Evolutionary conservation across 2,888 invertebrate genomes (phyloP).

Genomic region (Pegoplata infirma): DNA sequence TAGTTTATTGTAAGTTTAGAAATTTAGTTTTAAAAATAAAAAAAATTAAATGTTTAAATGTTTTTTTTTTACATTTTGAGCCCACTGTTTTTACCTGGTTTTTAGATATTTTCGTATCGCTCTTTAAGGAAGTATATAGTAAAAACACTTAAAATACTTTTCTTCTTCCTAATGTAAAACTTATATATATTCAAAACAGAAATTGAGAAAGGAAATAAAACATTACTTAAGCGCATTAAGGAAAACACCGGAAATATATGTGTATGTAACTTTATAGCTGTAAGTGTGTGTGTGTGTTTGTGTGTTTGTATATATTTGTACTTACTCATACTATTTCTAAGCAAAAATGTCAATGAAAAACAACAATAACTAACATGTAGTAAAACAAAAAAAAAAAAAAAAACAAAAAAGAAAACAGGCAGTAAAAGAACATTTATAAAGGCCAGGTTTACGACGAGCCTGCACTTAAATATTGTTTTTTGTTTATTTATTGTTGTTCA

Average conservation of each 20-base stretch:
- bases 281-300: background rate
- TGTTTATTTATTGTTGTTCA: constrained; percentile 16
- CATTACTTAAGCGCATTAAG: constrained; percentile 64
- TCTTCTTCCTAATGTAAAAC: background rate
- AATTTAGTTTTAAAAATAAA: constrained; percentile 26
- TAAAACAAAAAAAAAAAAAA: constrained; percentile 48
- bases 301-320: background rate
- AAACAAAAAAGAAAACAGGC: constrained; percentile 28
- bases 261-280: constrained; percentile 1
- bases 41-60: constrained; percentile 10
- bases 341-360: constrained; percentile 38
- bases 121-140: too few species aligned
- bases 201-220: constrained; percentile 60
- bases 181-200: constrained; percentile 41
- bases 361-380: constrained; percentile 23
- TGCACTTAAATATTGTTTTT: constrained; percentile 41
- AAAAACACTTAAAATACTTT: too few species aligned
- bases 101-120: too few species aligned
- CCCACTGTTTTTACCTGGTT: too few species aligned
- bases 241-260: constrained; percentile 55
- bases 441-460: constrained; percentile 60
- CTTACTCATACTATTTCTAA: background rate
- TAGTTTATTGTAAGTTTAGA: too few species aligned
- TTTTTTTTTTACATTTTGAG: background rate
- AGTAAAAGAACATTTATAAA: constrained; percentile 52